These are phyloP conservation scores for Podotricha telesiphe DNA, from an alignment of 2,888 invertebrate genomes.

Conservation along the genomic window DNA sequence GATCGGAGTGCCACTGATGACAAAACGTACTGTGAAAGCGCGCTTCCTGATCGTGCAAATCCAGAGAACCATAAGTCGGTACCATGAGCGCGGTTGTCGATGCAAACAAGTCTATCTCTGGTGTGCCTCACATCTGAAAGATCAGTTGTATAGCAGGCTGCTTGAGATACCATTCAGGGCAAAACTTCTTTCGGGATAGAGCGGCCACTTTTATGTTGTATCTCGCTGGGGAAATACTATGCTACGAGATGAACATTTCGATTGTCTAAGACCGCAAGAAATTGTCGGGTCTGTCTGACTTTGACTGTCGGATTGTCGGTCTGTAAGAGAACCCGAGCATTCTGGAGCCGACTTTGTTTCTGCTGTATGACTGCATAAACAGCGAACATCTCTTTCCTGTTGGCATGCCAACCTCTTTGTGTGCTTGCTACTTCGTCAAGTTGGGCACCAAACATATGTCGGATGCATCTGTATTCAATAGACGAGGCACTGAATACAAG, in stretches of 20 bases:
- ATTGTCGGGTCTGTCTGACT: slow-evolving; percentile 26
- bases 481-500: no score
- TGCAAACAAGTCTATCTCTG: slow-evolving; percentile 44
- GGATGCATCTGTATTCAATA: slow-evolving; percentile 45
- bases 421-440: slow-evolving; percentile 36
- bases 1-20: slow-evolving; percentile 43
- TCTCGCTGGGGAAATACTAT: slow-evolving; percentile 2
- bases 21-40: slow-evolving; percentile 48
- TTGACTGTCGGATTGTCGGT: slow-evolving; percentile 43
- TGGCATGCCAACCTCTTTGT: slow-evolving; percentile 46
- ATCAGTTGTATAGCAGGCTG: slow-evolving; percentile 30
- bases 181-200: slow-evolving; percentile 41
- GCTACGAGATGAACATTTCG: not conserved
- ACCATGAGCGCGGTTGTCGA: slow-evolving; percentile 30
- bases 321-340: no score
- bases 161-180: slow-evolving; percentile 44
- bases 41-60: slow-evolving; percentile 15
- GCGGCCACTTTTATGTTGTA: slow-evolving; percentile 43
- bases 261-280: not conserved
- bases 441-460: slow-evolving; percentile 37
- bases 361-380: slow-evolving; percentile 37
- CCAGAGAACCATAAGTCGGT: slow-evolving; percentile 28
- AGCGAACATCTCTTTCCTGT: slow-evolving; percentile 47
- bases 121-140: slow-evolving; percentile 41
- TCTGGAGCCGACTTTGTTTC: slow-evolving; percentile 22